Base-by-base conservation (phyloP, 2,888 invertebrate genomes). In the Cryptocheilus praepositus region DNA sequence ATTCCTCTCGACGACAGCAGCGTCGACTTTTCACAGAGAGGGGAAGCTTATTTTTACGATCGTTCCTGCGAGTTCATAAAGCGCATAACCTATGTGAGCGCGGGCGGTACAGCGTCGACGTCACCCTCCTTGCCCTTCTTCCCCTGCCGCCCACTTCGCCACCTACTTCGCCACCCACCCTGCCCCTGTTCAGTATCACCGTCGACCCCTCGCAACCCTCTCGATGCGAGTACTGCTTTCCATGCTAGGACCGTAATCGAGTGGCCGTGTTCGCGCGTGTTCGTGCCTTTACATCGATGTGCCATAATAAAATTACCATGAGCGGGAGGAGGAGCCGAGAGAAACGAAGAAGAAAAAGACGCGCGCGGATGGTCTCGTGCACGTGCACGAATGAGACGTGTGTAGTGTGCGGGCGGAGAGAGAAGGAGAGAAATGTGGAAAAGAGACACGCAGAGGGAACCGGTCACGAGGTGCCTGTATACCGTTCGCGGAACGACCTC, bases 21-120 rank as follows among this genome's bases (percentile, higher is more conserved):
- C 8, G 18, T 16, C 51, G 57, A 49, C 52, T 52, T 52, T 25
- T 36, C 36, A 7, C 36, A 11, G 36, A 36, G 36, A 36, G 36
- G 49, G 36, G 49, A 15, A 52, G 67, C 63, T 73, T 73, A 65
- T 71, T 67, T 71, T 70, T 73, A 64, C 51, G 67, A 64, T 67
- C 36, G 61, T 43, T 36, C 59, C 16, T 13, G 46, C 53, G 56
- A 59, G 59, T 64, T 67, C 67, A 67, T 70, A 72, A 72, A 72
- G 59, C 61, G 61, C 55, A 61, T 56, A 71, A 61, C 56, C 61
- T 69, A 61, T 62, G 59, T 52, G 52, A 59, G 46, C 53, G n/a
- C 46, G 61, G 60, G n/a, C 49, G 49, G 45, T 53, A 43, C 43
- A 53, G 8, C 22, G n/a, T 21, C 28, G 36, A 54, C 49, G 52